A percentile compares a stretch with the other conserved stretches of the same genome.
Evolutionary conservation across 2,113 vertebrate genomes (phyloP).

Genomic region (Pipra filicauda): DNA sequence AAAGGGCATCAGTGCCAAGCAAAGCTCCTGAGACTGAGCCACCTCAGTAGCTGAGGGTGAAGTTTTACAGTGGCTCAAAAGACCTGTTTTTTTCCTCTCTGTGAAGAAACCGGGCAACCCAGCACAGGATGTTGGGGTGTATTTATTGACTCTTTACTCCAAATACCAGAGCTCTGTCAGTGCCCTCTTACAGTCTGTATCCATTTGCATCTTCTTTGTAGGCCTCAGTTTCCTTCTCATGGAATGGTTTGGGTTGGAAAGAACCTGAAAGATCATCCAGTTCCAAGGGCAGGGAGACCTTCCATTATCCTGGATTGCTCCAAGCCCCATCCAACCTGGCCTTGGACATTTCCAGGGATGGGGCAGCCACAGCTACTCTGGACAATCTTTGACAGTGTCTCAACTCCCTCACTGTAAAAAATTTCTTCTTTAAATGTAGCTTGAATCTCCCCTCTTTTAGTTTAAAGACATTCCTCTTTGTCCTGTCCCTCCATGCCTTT

Average conservation of each 20-base stretch:
- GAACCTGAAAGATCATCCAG: not conserved
- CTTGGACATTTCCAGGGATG: not conserved
- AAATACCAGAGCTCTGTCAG: not conserved
- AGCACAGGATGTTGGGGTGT: not conserved
- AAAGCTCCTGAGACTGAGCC: not conserved
- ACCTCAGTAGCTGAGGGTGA: not conserved
- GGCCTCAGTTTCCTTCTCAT: not conserved
- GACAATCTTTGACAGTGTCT: accelerated
- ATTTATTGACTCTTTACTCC: not conserved
- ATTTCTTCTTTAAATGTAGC: not conserved
- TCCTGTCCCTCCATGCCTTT: not conserved
- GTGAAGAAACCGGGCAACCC: not conserved
- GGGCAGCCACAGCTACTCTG: not conserved
- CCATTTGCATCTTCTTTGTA: accelerated
- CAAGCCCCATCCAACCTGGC: accelerated
- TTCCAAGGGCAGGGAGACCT: not conserved
- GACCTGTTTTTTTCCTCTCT: not conserved
- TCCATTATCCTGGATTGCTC: not conserved
- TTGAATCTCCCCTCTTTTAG: accelerated
- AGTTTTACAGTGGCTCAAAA: not conserved
- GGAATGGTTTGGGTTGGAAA: not conserved
- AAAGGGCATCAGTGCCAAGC: not conserved
- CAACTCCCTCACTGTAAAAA: accelerated
- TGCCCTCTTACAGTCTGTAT: not conserved
- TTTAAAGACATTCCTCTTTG: not conserved